Percentiles rank a stretch among this genome's conserved stretches.
These are phyloP conservation scores for Alviniconcha marisindica DNA, from an alignment of 1,140 invertebrate species.

Conservation along the genomic window DNA sequence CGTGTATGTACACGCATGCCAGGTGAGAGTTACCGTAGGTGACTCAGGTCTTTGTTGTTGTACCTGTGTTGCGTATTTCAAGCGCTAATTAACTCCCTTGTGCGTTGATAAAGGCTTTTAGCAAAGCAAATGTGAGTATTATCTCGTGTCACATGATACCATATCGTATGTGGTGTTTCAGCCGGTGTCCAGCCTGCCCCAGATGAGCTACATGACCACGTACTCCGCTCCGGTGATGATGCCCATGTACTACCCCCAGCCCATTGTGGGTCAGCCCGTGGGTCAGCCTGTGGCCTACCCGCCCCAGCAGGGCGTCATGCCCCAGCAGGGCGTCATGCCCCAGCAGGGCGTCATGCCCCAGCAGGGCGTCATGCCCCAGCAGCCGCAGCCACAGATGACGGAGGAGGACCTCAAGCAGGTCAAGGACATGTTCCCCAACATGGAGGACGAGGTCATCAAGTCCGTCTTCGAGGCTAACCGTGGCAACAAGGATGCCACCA, in stretches of 20 bases:
- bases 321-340: conserved; percentile 41
- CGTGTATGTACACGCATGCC: no score
- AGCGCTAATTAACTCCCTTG: no score
- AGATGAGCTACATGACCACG: conserved; percentile 35
- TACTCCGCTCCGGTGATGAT: conserved; percentile 49
- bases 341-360: conserved; percentile 41
- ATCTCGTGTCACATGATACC: no score
- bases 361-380: conserved; percentile 13
- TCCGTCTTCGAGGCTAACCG: conserved; percentile 92
- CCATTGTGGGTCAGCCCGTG: conserved; percentile 12
- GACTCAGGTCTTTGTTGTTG: no score
- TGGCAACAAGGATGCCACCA: conserved; percentile 92
- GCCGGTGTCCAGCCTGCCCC: conserved; percentile 12
- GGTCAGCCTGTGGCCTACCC: neutral
- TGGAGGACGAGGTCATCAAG: conserved; percentile 94
- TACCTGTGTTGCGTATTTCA: no score
- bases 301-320: neutral
- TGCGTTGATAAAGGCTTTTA: no score
- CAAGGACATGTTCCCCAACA: conserved; percentile 96
- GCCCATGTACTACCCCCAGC: conserved; percentile 55
- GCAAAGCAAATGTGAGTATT: neutral
- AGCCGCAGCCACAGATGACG: conserved; percentile 75
- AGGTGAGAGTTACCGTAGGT: no score
- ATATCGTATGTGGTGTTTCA: neutral
- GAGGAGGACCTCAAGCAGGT: conserved; percentile 87